Conservation (phyloP, 2,113 vertebrate species). For the Pangasianodon gigas region DNA sequence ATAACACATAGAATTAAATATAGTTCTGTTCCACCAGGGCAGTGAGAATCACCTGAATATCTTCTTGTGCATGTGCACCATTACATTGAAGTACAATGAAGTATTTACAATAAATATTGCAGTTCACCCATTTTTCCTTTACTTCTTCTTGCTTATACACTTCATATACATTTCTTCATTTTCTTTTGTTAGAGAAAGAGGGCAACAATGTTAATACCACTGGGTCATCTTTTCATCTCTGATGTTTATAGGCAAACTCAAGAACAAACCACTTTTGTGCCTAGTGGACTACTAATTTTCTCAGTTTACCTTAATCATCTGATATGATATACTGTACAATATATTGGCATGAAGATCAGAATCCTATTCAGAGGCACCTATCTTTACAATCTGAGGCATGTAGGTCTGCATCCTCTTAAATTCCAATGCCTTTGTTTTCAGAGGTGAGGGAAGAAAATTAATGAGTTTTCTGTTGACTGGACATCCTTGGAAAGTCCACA, state of each 20-base stretch:
- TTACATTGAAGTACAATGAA: too few relatives aligned
- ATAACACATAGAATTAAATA: constrained; percentile 27
- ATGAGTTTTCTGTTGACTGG: constrained; percentile 69
- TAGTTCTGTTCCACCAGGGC: constrained; percentile 10
- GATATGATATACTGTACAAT: constrained; percentile 50
- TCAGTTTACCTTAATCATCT: constrained; percentile 45
- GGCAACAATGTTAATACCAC: neutral
- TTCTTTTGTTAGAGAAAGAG: neutral
- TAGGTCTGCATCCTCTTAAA: constrained; percentile 73
- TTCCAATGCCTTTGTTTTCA: constrained; percentile 77
- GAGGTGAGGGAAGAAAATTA: constrained; percentile 70
- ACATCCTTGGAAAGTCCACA: constrained; percentile 78
- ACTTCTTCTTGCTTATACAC: neutral
- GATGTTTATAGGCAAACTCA: neutral
- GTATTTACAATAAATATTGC: neutral
- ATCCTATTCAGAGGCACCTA: constrained; percentile 65
- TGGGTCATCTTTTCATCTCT: neutral
- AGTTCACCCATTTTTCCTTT: neutral
- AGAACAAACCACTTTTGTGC: neutral
- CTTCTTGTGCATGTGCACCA: neutral
- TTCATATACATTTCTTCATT: neutral
- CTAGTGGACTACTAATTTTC: constrained; percentile 18
- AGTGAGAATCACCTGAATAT: neutral
- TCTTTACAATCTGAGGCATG: constrained; percentile 69
- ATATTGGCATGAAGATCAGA: constrained; percentile 65